A percentile compares a stretch with the other conserved stretches of the same genome.
Evolutionary conservation across 53 echinoderm and acorn worm species (phyloP).

Genomic region (Zoroaster sp.): DNA sequence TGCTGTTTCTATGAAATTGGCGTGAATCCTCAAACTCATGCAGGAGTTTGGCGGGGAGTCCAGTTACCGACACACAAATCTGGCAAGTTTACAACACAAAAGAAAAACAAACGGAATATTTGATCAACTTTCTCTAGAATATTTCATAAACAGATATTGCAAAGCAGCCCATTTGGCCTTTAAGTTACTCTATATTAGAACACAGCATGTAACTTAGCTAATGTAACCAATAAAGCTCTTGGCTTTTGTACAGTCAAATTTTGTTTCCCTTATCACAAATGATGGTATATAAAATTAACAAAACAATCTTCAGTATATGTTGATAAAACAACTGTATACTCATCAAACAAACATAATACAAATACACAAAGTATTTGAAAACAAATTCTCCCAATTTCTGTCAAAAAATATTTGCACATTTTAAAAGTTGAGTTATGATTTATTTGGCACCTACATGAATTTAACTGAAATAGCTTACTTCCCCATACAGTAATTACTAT

Average conservation of each 20-base stretch:
- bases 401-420: too few species aligned
- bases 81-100: neutral
- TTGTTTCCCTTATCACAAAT: neutral
- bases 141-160: slow-evolving; percentile 18
- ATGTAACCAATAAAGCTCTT: too few species aligned
- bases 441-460: too few species aligned
- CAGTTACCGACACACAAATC: neutral
- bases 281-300: neutral
- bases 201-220: neutral
- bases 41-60: neutral
- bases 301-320: neutral
- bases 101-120: neutral
- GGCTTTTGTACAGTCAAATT: neutral
- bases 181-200: neutral
- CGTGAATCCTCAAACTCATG: neutral
- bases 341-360: neutral
- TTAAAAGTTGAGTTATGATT: too few species aligned
- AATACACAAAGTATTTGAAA: neutral
- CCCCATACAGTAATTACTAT: too few species aligned
- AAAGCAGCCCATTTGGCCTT: slow-evolving; percentile 47
- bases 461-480: too few species aligned
- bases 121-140: neutral
- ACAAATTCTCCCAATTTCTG: too few species aligned
- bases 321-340: neutral
- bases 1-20: neutral